Evolutionary conservation across 2,113 vertebrate genomes (phyloP).

Genomic region (Sturnira hondurensis): DNA sequence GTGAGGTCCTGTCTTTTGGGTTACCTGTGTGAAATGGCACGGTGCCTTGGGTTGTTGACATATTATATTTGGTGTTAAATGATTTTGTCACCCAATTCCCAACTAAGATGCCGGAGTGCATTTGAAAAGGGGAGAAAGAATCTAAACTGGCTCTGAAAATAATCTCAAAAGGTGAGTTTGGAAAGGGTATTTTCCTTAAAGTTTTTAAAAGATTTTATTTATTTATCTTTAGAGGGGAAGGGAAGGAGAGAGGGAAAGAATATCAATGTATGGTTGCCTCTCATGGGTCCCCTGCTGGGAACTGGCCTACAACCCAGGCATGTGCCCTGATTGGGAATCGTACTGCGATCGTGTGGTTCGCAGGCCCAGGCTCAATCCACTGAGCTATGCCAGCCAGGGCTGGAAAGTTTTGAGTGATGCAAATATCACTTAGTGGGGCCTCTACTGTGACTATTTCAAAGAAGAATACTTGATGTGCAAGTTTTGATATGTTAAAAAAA

Average conservation of each 20-base stretch:
- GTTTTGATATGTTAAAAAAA: not conserved
- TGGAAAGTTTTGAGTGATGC: not conserved
- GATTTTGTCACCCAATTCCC: not conserved
- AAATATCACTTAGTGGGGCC: not conserved
- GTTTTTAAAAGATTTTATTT: too few species aligned
- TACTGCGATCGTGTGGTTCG: too few species aligned
- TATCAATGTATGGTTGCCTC: too few species aligned
- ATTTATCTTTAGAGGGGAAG: too few species aligned
- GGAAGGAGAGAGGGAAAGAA: too few species aligned
- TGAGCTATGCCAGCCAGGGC: too few species aligned
- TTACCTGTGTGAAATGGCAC: not conserved
- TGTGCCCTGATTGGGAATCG: too few species aligned
- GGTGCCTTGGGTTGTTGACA: not conserved
- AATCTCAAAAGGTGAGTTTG: not conserved
- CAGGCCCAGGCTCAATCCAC: too few species aligned
- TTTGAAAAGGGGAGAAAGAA: not conserved
- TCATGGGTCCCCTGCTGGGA: too few species aligned
- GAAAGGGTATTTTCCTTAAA: too few species aligned
- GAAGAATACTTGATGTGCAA: not conserved
- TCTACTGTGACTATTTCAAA: constrained; percentile 2
- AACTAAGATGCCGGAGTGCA: not conserved
- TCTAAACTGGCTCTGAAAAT: not conserved
- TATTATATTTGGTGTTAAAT: not conserved
- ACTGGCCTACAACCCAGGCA: too few species aligned
- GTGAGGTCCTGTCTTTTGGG: not conserved